Evolutionary conservation across 2,888 invertebrate species (phyloP).

Genomic region (Mactromeris polynyma): DNA sequence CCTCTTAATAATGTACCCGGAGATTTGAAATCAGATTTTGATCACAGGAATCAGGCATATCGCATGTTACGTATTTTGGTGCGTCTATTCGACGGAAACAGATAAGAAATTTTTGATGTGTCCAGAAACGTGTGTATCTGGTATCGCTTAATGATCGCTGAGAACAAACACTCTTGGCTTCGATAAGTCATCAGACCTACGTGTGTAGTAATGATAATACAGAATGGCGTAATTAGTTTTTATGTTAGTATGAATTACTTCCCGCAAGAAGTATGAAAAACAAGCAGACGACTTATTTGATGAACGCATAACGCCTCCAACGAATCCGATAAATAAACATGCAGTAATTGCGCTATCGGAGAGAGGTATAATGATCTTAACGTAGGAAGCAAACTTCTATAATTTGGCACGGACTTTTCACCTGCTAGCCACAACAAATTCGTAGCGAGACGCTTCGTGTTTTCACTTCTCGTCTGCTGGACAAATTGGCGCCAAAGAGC

Average conservation of each 20-base stretch:
- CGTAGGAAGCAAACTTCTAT: slow-evolving; percentile 33
- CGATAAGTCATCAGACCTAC: slow-evolving; percentile 25
- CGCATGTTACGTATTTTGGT: background rate
- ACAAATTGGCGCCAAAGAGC: slow-evolving; percentile 54
- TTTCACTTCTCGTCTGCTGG: slow-evolving; percentile 47
- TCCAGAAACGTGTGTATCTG: slow-evolving; percentile 17
- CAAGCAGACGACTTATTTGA: background rate
- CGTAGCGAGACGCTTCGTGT: slow-evolving; percentile 53
- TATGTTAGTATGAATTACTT: slow-evolving; percentile 22
- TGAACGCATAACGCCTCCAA: slow-evolving; percentile 21
- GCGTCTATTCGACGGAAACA: background rate
- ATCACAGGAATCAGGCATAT: slow-evolving; percentile 12
- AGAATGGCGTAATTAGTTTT: slow-evolving; percentile 31
- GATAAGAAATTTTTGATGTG: slow-evolving; percentile 18
- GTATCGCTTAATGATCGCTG: background rate
- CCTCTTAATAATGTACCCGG: background rate
- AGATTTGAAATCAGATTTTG: background rate
- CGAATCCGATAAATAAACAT: slow-evolving; percentile 41
- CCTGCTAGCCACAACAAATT: slow-evolving; percentile 59
- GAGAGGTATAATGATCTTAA: slow-evolving; percentile 21
- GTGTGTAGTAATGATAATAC: slow-evolving; percentile 18
- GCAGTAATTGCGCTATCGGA: slow-evolving; percentile 29
- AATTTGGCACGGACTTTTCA: slow-evolving; percentile 47
- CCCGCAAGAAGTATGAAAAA: slow-evolving; percentile 22
- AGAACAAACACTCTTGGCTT: slow-evolving; percentile 5